phyloP scores from a whole-genome alignment of 2,888 invertebrate species.

The Polyommatus icarus region DNA sequence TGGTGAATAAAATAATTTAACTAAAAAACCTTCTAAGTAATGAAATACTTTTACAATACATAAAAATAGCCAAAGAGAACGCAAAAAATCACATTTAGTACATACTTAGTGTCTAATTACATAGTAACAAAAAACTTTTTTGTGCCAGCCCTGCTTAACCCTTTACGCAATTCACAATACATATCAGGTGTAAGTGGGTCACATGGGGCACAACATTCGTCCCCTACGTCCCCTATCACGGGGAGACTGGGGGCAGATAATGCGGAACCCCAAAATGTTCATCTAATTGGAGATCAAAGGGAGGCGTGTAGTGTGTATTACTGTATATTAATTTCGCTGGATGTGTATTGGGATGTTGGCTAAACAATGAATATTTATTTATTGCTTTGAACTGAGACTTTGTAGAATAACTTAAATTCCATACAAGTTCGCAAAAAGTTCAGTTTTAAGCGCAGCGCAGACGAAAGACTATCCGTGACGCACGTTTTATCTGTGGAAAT shows the following conservation, averaged over 20 bases:
- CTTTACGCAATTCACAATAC: constrained; percentile 16
- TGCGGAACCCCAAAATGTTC: constrained; percentile 76
- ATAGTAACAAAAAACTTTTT: neutral
- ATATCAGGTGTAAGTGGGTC: constrained; percentile 21
- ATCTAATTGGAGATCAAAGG: constrained; percentile 80
- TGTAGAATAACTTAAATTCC: no score
- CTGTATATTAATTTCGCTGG: constrained; percentile 45
- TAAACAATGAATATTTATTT: no score
- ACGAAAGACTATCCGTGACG: no score
- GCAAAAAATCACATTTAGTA: no score
- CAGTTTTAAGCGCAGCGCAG: no score
- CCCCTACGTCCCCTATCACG: constrained; percentile 50
- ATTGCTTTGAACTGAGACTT: no score
- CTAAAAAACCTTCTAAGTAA: no score
- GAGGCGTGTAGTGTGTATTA: constrained; percentile 65
- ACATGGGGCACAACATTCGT: constrained; percentile 46
- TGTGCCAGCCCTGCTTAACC: neutral
- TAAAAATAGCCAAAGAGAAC: no score
- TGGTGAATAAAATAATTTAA: no score
- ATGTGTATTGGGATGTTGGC: constrained; percentile 43
- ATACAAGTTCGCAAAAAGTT: no score
- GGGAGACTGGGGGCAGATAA: constrained; percentile 50
- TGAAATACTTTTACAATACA: no score
- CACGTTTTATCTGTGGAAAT: no score
- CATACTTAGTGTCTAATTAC: neutral